These are phyloP conservation scores for Cataglyphis hispanica DNA, from an alignment of 1,140 invertebrate genomes.

Conservation along the genomic window DNA sequence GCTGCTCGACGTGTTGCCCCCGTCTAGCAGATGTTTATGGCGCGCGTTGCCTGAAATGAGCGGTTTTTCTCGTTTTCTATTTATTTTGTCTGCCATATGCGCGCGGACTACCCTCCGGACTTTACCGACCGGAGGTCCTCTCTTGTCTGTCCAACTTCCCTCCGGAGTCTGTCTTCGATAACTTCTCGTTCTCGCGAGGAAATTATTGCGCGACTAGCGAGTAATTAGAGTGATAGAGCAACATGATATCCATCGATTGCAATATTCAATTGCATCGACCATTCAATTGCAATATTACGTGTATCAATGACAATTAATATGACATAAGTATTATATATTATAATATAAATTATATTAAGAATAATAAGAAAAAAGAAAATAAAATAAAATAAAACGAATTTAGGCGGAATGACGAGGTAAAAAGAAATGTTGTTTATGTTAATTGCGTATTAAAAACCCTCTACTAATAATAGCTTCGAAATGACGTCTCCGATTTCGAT, in stretches of 20 bases:
- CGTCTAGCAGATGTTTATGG: conserved; percentile 85
- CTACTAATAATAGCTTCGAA: too few relatives aligned
- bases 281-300: neutral
- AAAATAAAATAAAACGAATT: neutral
- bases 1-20: conserved; percentile 70
- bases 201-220: neutral
- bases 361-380: neutral
- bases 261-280: neutral
- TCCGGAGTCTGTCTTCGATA: conserved; percentile 32
- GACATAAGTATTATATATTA: neutral
- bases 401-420: neutral
- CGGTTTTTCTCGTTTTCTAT: conserved; percentile 81
- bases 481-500: too few relatives aligned
- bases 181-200: conserved; percentile 7
- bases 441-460: too few relatives aligned
- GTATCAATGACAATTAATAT: neutral
- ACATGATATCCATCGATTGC: too few relatives aligned
- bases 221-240: neutral
- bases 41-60: conserved; percentile 80
- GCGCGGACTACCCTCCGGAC: conserved; percentile 68
- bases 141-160: conserved; percentile 69
- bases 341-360: neutral
- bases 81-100: conserved; percentile 82
- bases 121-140: conserved; percentile 65
- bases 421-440: conserved; percentile 33